Evolutionary conservation across 2,113 vertebrate genomes (phyloP).

Genomic region (Pelodiscus sinensis): DNA sequence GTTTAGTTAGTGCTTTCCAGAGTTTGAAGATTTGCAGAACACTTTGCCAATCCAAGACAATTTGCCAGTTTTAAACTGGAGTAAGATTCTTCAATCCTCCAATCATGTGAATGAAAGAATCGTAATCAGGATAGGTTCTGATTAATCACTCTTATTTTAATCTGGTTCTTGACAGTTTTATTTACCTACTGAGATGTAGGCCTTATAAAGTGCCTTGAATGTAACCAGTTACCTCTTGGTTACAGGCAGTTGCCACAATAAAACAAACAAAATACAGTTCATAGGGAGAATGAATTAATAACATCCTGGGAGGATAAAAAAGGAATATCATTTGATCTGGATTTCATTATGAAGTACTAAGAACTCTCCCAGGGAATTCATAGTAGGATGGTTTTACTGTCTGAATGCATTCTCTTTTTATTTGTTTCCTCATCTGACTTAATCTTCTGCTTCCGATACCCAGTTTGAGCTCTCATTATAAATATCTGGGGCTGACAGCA

Average conservation of each 20-base stretch:
- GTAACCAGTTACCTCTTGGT: not conserved
- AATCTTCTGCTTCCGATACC: not conserved
- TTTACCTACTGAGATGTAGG: not conserved
- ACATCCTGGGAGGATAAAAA: not conserved
- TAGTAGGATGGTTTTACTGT: accelerated
- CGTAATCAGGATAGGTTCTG: accelerated
- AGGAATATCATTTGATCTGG: accelerated
- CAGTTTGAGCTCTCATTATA: accelerated
- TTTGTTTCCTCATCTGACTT: not conserved
- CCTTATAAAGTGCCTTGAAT: accelerated
- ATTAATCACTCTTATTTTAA: not conserved
- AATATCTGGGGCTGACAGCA: accelerated
- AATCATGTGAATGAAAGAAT: not conserved
- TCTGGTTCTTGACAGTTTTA: not conserved
- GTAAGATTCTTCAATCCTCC: not conserved
- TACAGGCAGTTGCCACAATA: not conserved
- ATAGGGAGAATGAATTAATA: not conserved
- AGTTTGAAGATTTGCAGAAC: accelerated
- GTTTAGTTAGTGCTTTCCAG: accelerated
- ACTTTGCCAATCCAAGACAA: not conserved
- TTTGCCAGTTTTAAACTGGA: not conserved
- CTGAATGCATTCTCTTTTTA: not conserved
- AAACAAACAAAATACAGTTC: not conserved
- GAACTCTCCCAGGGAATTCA: not conserved
- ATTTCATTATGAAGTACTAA: accelerated